phyloP scores from a whole-genome alignment of 2,888 invertebrate genomes.

The Limulus polyphemus region DNA sequence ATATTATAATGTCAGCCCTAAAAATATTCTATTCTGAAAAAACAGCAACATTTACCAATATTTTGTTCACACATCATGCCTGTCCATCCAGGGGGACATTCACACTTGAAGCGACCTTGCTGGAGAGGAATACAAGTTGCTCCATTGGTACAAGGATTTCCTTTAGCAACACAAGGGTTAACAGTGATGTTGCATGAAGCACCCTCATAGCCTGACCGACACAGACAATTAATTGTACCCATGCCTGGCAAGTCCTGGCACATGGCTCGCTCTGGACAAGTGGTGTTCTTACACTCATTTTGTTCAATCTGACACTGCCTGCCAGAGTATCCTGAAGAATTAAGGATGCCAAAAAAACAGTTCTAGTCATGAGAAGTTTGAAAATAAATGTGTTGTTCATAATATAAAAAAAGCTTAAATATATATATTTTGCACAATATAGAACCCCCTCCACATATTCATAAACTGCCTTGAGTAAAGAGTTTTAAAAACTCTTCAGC shows the following conservation, averaged over 20 bases:
- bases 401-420: too few species aligned
- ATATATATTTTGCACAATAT: too few species aligned
- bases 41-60: conserved; percentile 34
- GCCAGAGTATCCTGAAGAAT: conserved; percentile 55
- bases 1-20: too few species aligned
- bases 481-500: too few species aligned
- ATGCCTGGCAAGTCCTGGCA: conserved; percentile 87
- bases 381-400: too few species aligned
- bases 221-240: conserved; percentile 70
- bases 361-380: too few species aligned
- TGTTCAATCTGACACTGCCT: conserved; percentile 88
- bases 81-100: conserved; percentile 93
- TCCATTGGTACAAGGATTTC: conserved; percentile 81
- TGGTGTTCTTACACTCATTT: conserved; percentile 72
- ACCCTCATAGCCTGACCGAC: conserved; percentile 88
- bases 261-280: conserved; percentile 91
- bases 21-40: too few species aligned
- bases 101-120: conserved; percentile 76
- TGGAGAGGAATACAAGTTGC: conserved; percentile 77
- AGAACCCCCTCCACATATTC: too few species aligned
- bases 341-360: too few species aligned
- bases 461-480: too few species aligned
- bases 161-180: conserved; percentile 53
- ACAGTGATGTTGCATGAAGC: conserved; percentile 78
- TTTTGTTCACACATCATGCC: conserved; percentile 89